Evolutionary conservation across 2,888 invertebrate genomes (phyloP).

Genomic region (Panopea generosa): DNA sequence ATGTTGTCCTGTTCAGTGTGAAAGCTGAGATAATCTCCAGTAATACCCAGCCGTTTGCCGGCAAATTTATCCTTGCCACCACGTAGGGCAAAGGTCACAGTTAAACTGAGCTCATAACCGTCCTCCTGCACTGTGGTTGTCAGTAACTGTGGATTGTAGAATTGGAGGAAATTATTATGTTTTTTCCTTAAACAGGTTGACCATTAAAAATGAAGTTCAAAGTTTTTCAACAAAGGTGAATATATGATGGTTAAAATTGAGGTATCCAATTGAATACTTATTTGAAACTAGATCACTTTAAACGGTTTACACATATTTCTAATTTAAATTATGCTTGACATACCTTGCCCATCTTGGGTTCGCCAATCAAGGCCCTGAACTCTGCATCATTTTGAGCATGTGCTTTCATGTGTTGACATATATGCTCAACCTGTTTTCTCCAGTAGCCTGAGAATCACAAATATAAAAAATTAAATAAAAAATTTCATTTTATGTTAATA

Average conservation of each 20-base stretch:
- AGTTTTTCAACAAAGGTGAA: no score
- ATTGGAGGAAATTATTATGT: no score
- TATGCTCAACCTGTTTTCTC: conserved; percentile 85
- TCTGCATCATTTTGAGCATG: conserved; percentile 85
- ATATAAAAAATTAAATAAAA: no score
- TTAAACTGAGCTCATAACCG: conserved; percentile 84
- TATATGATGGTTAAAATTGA: no score
- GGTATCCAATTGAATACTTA: no score
- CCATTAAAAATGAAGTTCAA: no score
- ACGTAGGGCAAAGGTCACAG: conserved; percentile 83
- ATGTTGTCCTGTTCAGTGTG: conserved; percentile 73
- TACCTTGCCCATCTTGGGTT: conserved; percentile 85
- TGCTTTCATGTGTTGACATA: conserved; percentile 84
- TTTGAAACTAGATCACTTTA: no score
- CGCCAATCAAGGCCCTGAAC: conserved; percentile 85
- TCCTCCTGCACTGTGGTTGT: conserved; percentile 84
- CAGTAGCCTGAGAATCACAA: conserved; percentile 82
- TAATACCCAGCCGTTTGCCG: conserved; percentile 75
- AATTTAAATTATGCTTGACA: no score
- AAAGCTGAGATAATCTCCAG: conserved; percentile 77
- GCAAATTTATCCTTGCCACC: conserved; percentile 80
- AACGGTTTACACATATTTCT: no score
- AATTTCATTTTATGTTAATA: no score
- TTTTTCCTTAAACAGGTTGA: no score
- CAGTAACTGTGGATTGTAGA: conserved; percentile 81